Base-by-base conservation (phyloP, 2,797 vertebrate genomes). In the Rhadinocentrus ornatus region DNA sequence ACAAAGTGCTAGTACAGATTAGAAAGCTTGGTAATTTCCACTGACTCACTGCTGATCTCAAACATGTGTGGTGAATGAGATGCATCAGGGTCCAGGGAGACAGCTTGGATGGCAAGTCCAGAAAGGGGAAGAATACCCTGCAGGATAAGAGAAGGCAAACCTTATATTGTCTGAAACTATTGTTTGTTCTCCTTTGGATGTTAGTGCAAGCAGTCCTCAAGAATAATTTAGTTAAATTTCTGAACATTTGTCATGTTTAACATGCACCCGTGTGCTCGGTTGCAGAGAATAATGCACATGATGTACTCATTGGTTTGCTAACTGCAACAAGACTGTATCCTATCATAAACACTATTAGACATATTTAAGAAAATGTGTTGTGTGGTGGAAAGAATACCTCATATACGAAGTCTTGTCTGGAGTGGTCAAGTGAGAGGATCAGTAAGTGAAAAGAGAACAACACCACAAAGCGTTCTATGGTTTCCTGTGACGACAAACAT, bases 91-190 rank as follows among this genome's bases (percentile, higher is more conserved):
- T 91, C 93, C 71, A 87, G 60, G 2, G 73, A 78, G 41, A 87
- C 67, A 3, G 81, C 41, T 67, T 69, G 86, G 53, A 94, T 89
- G 8, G 78, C 89, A 73, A 96, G 91, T 78, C 94, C 95, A 61
- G 95, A 95, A 2, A 96, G 91, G 16, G 96, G 95, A 72, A 96
- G 93, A 69, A 95, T 86, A 26, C 96, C 96, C 96, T 96, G 87
- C 2, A 6, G 69, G 37, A 24, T 58, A 46, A 75, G 31, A 77
- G 24, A 71, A 48, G 32, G 48, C 24, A 37, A n/a, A 57, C 15
- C 18, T 54, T 53, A 11, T 24, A 1, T 31, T 9, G 16, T 26
- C 1, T 22, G 18, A 22, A 3, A 32, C n/a, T 69, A 39, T 62
- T 13, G 20, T 70, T 59, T 2, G 52, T 16, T 6, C 50, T 64